Evolutionary conservation across 2,888 invertebrate species (phyloP).

Genomic region (Yponomeuta sedellus): DNA sequence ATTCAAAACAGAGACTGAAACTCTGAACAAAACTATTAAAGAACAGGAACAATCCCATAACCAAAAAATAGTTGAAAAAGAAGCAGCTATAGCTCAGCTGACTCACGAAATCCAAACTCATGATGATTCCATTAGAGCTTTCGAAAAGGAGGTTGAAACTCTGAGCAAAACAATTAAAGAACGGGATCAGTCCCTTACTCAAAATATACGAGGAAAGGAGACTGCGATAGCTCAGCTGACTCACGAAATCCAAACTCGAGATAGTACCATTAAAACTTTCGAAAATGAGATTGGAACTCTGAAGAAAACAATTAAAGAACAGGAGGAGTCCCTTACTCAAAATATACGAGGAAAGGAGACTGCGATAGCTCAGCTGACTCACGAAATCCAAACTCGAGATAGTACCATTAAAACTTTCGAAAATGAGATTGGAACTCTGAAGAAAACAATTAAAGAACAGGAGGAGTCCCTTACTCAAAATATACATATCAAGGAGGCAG

Average conservation of each 20-base stretch:
- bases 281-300: background rate
- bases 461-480: constrained; percentile 32
- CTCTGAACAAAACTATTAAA: constrained; percentile 31
- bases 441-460: constrained; percentile 34
- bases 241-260: background rate
- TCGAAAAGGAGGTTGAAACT: no score
- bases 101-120: no score
- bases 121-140: no score
- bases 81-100: background rate
- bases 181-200: constrained; percentile 29
- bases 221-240: constrained; percentile 34
- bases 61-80: constrained; percentile 7
- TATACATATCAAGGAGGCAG: constrained; percentile 36
- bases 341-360: background rate
- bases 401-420: constrained; percentile 32
- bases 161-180: no score
- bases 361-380: constrained; percentile 22
- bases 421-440: constrained; percentile 39
- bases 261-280: background rate
- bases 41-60: constrained; percentile 39
- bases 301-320: background rate
- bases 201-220: constrained; percentile 31
- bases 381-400: constrained; percentile 38
- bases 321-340: background rate
- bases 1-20: constrained; percentile 38